These are phyloP conservation scores for Drosophila funebris DNA, from an alignment of 1,140 invertebrate genomes.

Conservation along the genomic window DNA sequence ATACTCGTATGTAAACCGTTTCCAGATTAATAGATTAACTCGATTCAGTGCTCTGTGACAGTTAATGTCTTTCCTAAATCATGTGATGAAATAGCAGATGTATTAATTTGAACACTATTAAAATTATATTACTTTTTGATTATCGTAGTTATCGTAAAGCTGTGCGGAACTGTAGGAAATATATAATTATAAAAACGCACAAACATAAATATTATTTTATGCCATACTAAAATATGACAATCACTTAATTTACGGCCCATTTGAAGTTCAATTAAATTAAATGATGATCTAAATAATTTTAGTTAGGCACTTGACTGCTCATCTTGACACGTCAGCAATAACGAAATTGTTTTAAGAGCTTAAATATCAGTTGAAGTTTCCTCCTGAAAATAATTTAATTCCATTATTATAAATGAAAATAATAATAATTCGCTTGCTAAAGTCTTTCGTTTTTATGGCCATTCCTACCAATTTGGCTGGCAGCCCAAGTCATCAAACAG, in stretches of 20 bases:
- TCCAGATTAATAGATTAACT: too few species aligned
- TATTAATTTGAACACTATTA: too few species aligned
- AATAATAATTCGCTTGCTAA: constrained; percentile 16
- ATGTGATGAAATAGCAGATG: too few species aligned
- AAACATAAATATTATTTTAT: constrained; percentile 10
- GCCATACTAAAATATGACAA: background rate
- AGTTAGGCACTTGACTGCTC: background rate
- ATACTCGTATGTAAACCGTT: too few species aligned
- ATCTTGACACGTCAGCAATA: background rate
- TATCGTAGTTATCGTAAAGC: too few species aligned
- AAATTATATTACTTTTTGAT: too few species aligned
- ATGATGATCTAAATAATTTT: constrained; percentile 8
- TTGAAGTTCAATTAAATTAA: background rate
- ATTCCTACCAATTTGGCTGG: constrained; percentile 15
- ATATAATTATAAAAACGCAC: too few species aligned
- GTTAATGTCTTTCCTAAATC: too few species aligned
- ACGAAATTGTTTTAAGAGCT: constrained; percentile 5
- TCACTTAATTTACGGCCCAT: background rate
- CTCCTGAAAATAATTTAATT: constrained; percentile 72
- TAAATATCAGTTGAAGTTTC: constrained; percentile 5
- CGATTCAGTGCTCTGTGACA: too few species aligned
- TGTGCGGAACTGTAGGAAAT: too few species aligned
- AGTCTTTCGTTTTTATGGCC: constrained; percentile 19
- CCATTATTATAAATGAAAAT: constrained; percentile 45
- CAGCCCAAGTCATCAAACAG: constrained; percentile 37